A percentile compares a stretch with the other conserved stretches of the same genome.
phyloP scores from a whole-genome alignment of 2,113 vertebrate genomes.

The Sebastes fasciatus region DNA sequence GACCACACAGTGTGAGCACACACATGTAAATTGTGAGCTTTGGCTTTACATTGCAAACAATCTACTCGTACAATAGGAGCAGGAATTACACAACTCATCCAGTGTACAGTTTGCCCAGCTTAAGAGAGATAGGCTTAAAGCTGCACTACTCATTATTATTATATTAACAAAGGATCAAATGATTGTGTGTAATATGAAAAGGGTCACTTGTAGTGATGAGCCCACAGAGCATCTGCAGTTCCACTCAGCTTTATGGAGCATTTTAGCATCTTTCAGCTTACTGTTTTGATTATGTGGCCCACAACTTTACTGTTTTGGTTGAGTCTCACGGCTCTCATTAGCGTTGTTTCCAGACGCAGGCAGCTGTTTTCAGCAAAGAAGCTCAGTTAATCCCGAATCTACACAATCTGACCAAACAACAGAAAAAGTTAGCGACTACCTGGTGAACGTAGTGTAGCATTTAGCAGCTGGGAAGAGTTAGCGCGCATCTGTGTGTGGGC shows the following conservation, averaged over 20 bases:
- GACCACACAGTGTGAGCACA: no score
- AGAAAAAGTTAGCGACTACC: neutral
- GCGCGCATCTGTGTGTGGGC: neutral
- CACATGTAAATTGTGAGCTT: no score
- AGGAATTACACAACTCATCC: no score
- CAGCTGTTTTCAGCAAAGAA: neutral
- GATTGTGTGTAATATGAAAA: no score
- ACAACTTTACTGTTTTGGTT: neutral
- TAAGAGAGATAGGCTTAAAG: neutral
- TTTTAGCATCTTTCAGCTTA: neutral
- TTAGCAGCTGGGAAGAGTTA: neutral
- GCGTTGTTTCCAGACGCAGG: no score
- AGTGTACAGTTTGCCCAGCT: no score
- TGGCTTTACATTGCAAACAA: no score
- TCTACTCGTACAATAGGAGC: no score
- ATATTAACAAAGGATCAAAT: no score
- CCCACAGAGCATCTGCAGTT: neutral
- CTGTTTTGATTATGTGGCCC: neutral
- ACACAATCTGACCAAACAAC: neutral
- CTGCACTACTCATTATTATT: neutral
- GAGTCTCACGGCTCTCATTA: no score
- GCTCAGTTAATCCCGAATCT: neutral
- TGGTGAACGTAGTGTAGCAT: neutral
- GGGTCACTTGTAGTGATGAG: no score
- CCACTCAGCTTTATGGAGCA: neutral